A percentile compares a stretch with the other conserved stretches of the same genome.
Conservation (phyloP, 2,113 vertebrate species). For the Apodemus speciosus region DNA sequence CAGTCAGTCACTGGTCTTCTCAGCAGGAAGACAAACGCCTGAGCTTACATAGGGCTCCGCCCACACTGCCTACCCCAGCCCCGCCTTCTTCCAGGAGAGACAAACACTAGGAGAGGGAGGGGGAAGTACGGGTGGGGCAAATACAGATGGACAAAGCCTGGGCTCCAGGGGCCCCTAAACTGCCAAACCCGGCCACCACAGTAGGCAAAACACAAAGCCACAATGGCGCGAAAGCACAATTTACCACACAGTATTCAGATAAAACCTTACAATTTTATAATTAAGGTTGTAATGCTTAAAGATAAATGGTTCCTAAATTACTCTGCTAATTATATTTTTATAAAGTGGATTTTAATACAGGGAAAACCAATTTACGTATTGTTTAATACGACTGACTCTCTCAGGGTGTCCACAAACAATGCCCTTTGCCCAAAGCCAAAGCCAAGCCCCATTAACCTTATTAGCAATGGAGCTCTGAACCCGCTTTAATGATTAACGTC, state of each 20-base stretch:
- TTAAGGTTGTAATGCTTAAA: conserved; percentile 15
- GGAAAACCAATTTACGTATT: conserved; percentile 38
- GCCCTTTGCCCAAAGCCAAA: conserved; percentile 34
- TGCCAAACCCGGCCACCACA: background rate
- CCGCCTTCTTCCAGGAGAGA: conserved; percentile 52
- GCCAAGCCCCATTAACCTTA: conserved; percentile 70
- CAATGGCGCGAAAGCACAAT: background rate
- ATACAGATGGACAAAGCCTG: background rate
- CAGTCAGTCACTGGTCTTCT: background rate
- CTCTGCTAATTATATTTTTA: conserved; percentile 41
- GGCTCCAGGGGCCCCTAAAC: background rate
- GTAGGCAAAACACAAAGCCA: background rate
- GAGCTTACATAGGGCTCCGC: background rate
- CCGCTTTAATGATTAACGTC: conserved; percentile 83
- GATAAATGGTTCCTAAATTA: background rate
- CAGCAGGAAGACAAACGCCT: conserved; percentile 39
- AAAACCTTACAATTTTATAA: conserved; percentile 51
- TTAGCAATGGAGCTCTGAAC: conserved; percentile 77
- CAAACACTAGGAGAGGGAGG: conserved; percentile 73
- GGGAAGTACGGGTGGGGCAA: conserved; percentile 10
- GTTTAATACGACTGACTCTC: background rate
- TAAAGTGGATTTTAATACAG: conserved; percentile 44
- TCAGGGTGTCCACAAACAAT: background rate
- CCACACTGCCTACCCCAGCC: background rate
- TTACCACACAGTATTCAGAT: conserved; percentile 34